Evolutionary conservation across 2,113 vertebrate species (phyloP), one percentile per base, ranked within the genome.

Genomic region (Peucedramus taeniatus): DNA sequence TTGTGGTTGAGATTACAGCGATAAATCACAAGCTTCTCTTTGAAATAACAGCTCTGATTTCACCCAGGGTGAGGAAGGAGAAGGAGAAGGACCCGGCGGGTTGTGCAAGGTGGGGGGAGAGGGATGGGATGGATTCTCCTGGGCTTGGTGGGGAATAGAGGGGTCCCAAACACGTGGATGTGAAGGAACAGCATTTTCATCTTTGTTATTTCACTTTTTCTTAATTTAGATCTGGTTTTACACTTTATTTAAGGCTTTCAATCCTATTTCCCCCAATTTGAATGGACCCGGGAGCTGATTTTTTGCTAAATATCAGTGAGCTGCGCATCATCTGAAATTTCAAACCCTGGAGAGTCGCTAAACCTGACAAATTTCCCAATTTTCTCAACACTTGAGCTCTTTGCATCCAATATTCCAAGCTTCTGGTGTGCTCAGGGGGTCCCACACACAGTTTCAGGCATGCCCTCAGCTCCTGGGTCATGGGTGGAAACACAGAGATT

Each of bases 31-130:
- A 96, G 95, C 90, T 96, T 53, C 93, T 90, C 93, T 93, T 92
- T 93, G 93, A 95, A 97, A 96, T 92, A 96, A 81, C 94, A 86
- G 93, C 93, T 95, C 96, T 96, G 96, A 97, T 96, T 96, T 97
- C 96, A 96, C 39, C 82, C 94, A 4, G 78, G 3, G 0, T 2
- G 8, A 85, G 85, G 88, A 93, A 95, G 75, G 42, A 95, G 85
- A 78, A 88, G 56, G 35, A 94, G 82, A 75, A 88, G 49, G 60
- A 31, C 33, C 31, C 9, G 0, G 3, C 4, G 13, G 27, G 70
- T 96, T 95, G 93, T 95, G 94, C 91, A 96, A 96, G 91, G 87
- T 9, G 11, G 5, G 23, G 27, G 39, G 4, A 82, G 2, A 0
- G 50, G 15, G n/a, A 7, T 3, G 19, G 3, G 1, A 17, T 5